Conservation (phyloP, 2,797 vertebrate species). For the Liasis olivaceus region DNA sequence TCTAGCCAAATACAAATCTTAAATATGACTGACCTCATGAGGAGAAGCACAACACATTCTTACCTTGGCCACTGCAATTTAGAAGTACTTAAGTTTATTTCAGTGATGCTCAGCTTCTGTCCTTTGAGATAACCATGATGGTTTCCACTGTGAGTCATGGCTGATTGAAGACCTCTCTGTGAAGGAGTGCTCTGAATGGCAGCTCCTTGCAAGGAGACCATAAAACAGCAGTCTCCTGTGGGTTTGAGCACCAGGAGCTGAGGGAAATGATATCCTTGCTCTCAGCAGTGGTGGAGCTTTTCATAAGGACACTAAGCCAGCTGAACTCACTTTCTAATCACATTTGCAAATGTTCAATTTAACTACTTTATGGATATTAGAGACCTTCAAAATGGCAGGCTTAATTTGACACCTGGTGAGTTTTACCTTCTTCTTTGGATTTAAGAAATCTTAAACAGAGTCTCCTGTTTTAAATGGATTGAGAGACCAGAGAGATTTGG, state of each 20-base stretch:
- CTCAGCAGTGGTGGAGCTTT: not conserved
- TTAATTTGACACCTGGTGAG: not conserved
- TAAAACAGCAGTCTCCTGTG: not conserved
- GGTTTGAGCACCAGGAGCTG: not conserved
- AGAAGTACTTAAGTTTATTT: not conserved
- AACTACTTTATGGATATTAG: not conserved
- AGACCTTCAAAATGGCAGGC: not conserved
- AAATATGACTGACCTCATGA: not conserved
- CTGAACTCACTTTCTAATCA: too few species aligned
- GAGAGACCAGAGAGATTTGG: not conserved
- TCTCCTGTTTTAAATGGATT: not conserved
- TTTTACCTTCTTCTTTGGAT: not conserved
- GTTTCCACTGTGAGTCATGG: not conserved
- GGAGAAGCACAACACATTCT: not conserved
- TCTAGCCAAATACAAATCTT: not conserved
- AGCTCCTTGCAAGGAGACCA: not conserved
- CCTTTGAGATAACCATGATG: not conserved
- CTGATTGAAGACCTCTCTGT: not conserved
- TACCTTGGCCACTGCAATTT: not conserved
- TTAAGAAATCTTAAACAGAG: not conserved
- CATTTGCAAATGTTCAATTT: not conserved
- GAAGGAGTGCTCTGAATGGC: not conserved
- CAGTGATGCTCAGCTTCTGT: not conserved
- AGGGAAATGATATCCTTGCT: not conserved
- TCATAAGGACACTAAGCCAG: not conserved